Conservation (phyloP, 2,797 vertebrate genomes). For the Orestias chungarensis region DNA sequence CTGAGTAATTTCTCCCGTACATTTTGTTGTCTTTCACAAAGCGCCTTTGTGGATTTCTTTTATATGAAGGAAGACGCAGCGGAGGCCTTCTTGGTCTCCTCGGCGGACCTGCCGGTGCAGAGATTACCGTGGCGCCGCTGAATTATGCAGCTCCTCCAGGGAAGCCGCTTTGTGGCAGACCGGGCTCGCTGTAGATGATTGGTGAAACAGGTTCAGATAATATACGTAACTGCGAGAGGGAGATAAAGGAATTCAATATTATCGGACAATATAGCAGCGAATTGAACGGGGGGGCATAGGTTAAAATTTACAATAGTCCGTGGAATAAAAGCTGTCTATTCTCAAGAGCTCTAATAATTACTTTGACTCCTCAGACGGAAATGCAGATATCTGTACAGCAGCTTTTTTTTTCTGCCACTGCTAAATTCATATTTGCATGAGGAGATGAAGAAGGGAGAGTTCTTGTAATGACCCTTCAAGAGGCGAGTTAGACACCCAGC, state of each 20-base stretch:
- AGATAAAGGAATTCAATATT: constrained; percentile 27
- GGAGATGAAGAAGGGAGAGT: constrained; percentile 52
- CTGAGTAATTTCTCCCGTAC: neutral
- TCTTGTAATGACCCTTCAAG: constrained; percentile 49
- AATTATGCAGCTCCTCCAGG: constrained; percentile 31
- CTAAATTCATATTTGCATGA: constrained; percentile 42
- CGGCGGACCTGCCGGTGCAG: constrained; percentile 2
- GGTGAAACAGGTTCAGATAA: constrained; percentile 25
- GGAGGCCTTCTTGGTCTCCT: constrained; percentile 8
- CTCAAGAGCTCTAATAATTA: constrained; percentile 30
- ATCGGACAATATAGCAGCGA: constrained; percentile 17
- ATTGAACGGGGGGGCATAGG: constrained; percentile 9
- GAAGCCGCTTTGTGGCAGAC: constrained; percentile 14
- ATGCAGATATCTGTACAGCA: constrained; percentile 47
- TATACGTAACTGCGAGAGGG: constrained; percentile 19
- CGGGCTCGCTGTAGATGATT: constrained; percentile 10
- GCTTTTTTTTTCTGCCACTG: constrained; percentile 20
- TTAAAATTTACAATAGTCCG: constrained; percentile 21
- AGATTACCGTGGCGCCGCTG: constrained; percentile 39
- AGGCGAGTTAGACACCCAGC: constrained; percentile 47
- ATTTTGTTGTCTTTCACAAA: constrained; percentile 11
- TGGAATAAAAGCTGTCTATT: constrained; percentile 17
- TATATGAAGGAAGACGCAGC: neutral
- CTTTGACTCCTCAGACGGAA: constrained; percentile 35
- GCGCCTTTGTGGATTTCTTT: neutral